Conservation (phyloP, 2,797 vertebrate genomes). For the Graptemys geographica region DNA sequence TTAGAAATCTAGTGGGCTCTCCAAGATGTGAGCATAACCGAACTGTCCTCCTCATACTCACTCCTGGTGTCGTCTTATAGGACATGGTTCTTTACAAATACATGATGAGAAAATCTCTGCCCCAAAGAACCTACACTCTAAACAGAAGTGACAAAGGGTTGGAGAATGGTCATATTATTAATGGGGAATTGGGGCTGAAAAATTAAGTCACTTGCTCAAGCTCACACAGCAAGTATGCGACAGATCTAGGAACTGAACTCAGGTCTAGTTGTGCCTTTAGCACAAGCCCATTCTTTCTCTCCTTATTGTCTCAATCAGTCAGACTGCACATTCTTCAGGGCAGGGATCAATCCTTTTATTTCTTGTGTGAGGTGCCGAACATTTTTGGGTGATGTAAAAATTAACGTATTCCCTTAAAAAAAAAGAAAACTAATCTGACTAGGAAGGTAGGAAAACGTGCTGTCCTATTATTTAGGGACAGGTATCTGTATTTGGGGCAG, state of each 20-base stretch:
- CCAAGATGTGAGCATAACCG: background rate
- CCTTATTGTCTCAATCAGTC: background rate
- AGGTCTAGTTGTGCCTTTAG: background rate
- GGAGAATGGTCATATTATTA: background rate
- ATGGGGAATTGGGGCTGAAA: background rate
- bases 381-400: background rate
- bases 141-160: background rate
- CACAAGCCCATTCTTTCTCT: background rate
- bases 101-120: background rate
- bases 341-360: background rate
- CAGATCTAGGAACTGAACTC: background rate
- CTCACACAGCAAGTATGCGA: background rate
- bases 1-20: background rate
- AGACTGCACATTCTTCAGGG: background rate
- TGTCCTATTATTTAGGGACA: background rate
- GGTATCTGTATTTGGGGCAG: background rate
- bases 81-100: background rate
- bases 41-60: rapidly evolving
- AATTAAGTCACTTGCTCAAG: background rate
- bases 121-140: background rate
- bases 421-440: background rate
- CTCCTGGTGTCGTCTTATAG: background rate
- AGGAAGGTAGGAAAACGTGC: background rate
- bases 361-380: background rate
- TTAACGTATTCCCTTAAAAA: background rate